These are phyloP conservation scores for Acanthurus tractus DNA, from an alignment of 2,797 vertebrate genomes.

Conservation along the genomic window DNA sequence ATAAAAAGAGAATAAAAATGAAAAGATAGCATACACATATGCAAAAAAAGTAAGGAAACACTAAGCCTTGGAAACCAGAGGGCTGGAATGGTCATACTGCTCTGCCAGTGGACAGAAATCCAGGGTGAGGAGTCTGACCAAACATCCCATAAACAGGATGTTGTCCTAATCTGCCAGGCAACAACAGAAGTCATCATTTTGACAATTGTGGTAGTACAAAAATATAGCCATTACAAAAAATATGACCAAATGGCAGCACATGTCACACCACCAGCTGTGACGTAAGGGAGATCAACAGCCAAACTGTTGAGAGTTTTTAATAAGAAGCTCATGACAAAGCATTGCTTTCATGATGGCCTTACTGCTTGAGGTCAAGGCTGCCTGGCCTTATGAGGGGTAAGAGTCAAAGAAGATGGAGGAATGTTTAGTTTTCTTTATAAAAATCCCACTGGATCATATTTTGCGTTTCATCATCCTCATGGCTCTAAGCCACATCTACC, in stretches of 20 bases:
- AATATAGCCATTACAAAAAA: neutral
- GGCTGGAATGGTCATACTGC: neutral
- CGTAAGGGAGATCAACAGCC: neutral
- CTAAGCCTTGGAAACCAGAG: neutral
- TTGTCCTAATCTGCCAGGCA: neutral
- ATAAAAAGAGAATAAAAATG: neutral
- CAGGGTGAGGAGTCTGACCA: too few relatives aligned
- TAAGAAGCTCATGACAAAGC: conserved; percentile 7
- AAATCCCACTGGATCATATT: conserved; percentile 3
- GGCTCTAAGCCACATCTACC: neutral
- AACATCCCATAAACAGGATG: too few relatives aligned
- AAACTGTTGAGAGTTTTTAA: neutral
- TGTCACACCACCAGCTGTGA: conserved; percentile 2
- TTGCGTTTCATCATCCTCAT: neutral
- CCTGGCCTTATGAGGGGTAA: conserved; percentile 17
- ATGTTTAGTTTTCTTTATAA: neutral
- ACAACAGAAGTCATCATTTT: neutral
- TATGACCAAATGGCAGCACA: conserved; percentile 8
- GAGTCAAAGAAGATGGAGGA: conserved; percentile 1
- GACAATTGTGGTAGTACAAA: conserved; percentile 12
- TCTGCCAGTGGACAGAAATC: too few relatives aligned
- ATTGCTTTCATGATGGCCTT: conserved; percentile 27
- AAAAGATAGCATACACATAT: too few relatives aligned
- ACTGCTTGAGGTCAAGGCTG: conserved; percentile 34
- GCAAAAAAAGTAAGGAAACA: neutral